phyloP scores from a whole-genome alignment of 2,888 invertebrate genomes.

The Philereme transversata region DNA sequence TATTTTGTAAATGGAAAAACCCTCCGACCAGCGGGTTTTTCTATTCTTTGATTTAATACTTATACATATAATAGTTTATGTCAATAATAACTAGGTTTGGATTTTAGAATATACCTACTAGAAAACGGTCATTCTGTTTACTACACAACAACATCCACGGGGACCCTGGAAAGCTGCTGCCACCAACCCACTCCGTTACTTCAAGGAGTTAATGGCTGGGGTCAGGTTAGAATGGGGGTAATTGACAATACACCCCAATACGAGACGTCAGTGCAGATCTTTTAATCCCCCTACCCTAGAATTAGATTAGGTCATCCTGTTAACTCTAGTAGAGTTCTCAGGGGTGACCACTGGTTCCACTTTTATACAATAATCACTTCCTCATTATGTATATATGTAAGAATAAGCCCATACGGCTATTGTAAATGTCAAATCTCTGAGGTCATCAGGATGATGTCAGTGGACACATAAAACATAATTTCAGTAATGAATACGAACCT shows the following conservation, averaged over 20 bases:
- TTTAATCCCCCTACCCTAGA: no score
- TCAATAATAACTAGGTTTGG: no score
- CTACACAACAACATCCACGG: no score
- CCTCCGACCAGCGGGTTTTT: constrained; percentile 4
- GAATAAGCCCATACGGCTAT: constrained; percentile 42
- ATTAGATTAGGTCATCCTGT: no score
- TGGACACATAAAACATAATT: constrained; percentile 26
- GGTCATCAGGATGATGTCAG: constrained; percentile 45
- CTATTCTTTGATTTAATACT: neutral
- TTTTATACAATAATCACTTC: constrained; percentile 11
- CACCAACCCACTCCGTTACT: no score
- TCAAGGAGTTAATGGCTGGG: no score
- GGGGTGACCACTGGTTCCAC: constrained; percentile 1
- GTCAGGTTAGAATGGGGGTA: no score
- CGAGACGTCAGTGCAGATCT: no score
- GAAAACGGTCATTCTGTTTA: no score
- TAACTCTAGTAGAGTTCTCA: neutral
- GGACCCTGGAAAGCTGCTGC: no score
- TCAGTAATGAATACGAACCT: constrained; percentile 14
- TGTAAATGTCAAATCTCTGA: constrained; percentile 35
- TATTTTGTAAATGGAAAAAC: constrained; percentile 6
- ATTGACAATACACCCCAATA: no score
- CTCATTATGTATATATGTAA: constrained; percentile 5
- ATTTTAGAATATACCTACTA: no score
- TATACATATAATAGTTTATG: neutral